Evolutionary conservation across 2,113 vertebrate genomes (phyloP).

Genomic region (Eubucco bourcierii): DNA sequence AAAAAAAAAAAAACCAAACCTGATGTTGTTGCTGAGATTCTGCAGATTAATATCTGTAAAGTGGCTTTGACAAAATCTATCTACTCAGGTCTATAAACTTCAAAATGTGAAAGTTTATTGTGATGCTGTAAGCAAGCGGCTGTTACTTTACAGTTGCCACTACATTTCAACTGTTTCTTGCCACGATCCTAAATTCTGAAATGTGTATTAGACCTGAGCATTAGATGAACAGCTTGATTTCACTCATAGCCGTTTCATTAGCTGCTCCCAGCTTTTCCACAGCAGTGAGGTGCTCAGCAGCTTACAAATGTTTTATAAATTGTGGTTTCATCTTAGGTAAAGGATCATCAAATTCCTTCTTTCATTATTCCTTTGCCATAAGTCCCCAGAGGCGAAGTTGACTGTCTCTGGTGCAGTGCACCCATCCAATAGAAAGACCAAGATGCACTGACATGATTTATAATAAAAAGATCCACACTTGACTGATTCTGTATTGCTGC

Average conservation of each 20-base stretch:
- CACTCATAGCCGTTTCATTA: neutral
- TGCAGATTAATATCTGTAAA: neutral
- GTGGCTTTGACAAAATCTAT: neutral
- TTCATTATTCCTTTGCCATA: neutral
- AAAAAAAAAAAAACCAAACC: neutral
- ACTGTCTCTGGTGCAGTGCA: neutral
- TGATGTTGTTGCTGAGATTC: neutral
- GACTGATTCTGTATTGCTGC: slow-evolving; percentile 15
- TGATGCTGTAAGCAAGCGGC: neutral
- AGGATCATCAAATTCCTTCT: neutral
- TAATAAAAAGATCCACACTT: neutral
- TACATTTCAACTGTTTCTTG: neutral
- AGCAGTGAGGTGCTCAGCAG: neutral
- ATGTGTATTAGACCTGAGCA: neutral
- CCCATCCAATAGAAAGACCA: neutral
- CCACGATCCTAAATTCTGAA: neutral
- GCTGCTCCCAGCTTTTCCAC: neutral
- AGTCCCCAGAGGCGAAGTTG: neutral
- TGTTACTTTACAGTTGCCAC: neutral
- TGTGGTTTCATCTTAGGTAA: neutral
- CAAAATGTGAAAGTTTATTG: neutral
- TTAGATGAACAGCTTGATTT: neutral
- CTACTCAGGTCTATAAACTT: neutral
- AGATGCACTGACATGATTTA: neutral
- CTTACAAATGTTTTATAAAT: neutral